Evolutionary conservation across 2,888 invertebrate genomes (phyloP).

Genomic region (Chirona hameri): DNA sequence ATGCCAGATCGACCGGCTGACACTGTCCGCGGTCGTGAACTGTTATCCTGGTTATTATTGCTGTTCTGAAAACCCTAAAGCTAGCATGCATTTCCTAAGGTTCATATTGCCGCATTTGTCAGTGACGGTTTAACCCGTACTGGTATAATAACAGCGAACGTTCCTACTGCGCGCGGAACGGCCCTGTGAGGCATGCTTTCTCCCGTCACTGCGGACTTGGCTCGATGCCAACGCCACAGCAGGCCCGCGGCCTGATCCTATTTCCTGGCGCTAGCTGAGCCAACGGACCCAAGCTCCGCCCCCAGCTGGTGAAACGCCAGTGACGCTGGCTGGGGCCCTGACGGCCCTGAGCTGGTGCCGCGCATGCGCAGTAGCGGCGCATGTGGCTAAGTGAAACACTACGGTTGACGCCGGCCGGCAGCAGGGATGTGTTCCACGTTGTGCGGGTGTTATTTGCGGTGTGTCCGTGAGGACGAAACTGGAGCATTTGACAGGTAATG

Average conservation of each 20-base stretch:
- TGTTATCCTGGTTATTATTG: not conserved
- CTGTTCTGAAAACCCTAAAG: not conserved
- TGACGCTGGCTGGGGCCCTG: slow-evolving; percentile 7
- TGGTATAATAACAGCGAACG: not conserved
- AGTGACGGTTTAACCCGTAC: not conserved
- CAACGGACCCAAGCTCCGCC: slow-evolving; percentile 12
- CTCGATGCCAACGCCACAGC: slow-evolving; percentile 7
- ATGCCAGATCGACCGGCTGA: not conserved
- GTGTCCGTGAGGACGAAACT: not conserved
- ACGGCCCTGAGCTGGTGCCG: not conserved
- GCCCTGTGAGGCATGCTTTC: not conserved
- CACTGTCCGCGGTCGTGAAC: not conserved
- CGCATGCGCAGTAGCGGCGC: slow-evolving; percentile 6
- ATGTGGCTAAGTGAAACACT: not conserved
- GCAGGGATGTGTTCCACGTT: not conserved
- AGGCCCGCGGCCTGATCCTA: slow-evolving; percentile 12
- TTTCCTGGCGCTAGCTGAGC: slow-evolving; percentile 23
- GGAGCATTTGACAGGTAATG: not conserved
- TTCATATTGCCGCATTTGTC: not conserved
- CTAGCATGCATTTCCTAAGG: not conserved
- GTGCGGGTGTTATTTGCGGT: not conserved
- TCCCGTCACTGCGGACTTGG: slow-evolving; percentile 23
- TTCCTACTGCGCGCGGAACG: not conserved
- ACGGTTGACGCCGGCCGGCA: not conserved
- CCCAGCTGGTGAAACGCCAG: slow-evolving; percentile 6